Evolutionary conservation across 2,113 vertebrate genomes (phyloP).

Genomic region (Typhlomys cinereus): DNA sequence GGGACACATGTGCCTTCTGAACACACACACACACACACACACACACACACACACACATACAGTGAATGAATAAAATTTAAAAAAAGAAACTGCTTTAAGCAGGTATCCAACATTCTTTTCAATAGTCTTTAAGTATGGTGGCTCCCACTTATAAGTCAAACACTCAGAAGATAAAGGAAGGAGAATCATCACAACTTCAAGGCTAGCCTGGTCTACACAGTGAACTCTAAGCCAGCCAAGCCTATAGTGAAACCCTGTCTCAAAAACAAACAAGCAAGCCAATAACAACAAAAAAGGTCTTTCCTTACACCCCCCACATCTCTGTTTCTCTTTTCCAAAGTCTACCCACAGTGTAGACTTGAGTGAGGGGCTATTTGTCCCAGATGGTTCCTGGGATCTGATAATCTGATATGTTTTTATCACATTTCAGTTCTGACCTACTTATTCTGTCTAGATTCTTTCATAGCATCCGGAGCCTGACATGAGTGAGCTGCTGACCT

Average conservation of each 20-base stretch:
- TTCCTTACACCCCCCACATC: background rate
- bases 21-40: no score
- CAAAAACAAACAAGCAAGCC: no score
- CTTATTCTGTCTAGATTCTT: conserved; percentile 58
- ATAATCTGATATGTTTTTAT: background rate
- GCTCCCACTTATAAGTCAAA: background rate
- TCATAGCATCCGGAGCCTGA: conserved; percentile 27
- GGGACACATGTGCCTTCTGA: no score
- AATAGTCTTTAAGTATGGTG: background rate
- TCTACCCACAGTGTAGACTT: background rate
- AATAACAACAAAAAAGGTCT: background rate
- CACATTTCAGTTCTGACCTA: conserved; percentile 59
- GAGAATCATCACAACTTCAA: background rate
- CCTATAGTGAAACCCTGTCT: background rate
- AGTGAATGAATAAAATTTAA: no score
- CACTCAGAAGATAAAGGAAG: background rate
- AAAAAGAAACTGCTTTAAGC: no score
- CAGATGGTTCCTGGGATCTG: conserved; percentile 22
- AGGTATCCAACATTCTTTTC: conserved; percentile 35
- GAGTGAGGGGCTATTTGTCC: conserved; percentile 43
- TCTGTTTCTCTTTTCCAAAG: conserved; percentile 22
- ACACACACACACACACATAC: no score
- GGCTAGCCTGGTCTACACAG: background rate
- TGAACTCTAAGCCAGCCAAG: background rate
- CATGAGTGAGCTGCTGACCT: conserved; percentile 73